phyloP scores from a whole-genome alignment of 2,797 vertebrate species.

The Petrocephalus sullivani region DNA sequence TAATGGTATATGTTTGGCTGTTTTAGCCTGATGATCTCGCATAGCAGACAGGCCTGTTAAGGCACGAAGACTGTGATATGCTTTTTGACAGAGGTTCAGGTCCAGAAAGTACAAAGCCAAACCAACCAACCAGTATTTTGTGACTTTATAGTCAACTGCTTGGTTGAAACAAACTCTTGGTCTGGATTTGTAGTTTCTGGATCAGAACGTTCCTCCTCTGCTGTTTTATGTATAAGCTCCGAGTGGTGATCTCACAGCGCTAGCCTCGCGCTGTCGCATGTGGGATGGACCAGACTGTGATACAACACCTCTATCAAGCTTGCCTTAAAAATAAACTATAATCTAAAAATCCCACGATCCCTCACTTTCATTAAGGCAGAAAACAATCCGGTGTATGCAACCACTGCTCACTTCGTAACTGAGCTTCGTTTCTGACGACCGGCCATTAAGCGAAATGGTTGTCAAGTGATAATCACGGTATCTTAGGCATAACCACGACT shows the following conservation, averaged over 20 bases:
- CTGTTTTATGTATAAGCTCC: background rate
- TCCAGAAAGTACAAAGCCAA: background rate
- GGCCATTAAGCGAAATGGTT: background rate
- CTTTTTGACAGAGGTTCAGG: background rate
- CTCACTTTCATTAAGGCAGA: background rate
- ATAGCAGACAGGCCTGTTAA: background rate
- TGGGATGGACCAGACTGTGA: background rate
- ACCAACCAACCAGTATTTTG: background rate
- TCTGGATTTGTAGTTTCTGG: background rate
- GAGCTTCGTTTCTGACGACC: background rate
- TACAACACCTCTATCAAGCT: background rate
- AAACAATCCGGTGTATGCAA: background rate
- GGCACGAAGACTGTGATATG: background rate
- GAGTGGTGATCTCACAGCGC: background rate
- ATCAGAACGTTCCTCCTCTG: background rate
- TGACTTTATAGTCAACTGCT: background rate
- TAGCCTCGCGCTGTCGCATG: background rate
- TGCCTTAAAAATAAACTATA: constrained; percentile 14
- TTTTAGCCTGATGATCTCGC: background rate
- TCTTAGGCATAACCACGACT: background rate
- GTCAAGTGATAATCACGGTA: background rate
- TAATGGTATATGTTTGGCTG: background rate
- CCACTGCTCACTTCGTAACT: background rate
- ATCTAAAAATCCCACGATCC: background rate
- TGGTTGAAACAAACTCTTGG: background rate